Percentiles rank a stretch among this genome's conserved stretches.
Evolutionary conservation across 2,797 vertebrate species (phyloP).

Genomic region (Semaprochilodus insignis): DNA sequence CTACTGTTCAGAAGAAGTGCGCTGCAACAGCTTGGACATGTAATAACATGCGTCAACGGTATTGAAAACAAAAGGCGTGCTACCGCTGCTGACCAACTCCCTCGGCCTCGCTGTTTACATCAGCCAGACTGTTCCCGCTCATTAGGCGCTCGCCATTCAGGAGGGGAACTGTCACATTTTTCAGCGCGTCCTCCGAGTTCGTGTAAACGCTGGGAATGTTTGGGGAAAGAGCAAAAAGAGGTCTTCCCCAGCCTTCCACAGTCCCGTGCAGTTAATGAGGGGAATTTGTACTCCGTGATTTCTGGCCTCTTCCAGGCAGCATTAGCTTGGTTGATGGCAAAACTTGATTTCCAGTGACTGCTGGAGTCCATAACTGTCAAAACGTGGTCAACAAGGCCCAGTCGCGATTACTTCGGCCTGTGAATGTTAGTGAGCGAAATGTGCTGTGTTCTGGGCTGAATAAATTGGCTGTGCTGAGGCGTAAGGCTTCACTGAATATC

Average conservation of each 20-base stretch:
- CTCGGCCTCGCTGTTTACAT: conserved; percentile 62
- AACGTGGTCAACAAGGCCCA: background rate
- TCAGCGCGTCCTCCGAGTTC: conserved; percentile 47
- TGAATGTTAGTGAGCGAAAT: too few relatives aligned
- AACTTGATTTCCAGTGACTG: background rate
- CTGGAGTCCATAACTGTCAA: background rate
- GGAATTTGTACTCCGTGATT: conserved; percentile 8
- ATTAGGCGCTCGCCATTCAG: conserved; percentile 51
- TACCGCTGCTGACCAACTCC: conserved; percentile 61
- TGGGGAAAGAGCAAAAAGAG: conserved; percentile 44
- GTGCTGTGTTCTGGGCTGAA: too few relatives aligned
- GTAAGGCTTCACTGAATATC: too few relatives aligned
- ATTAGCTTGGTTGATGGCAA: background rate
- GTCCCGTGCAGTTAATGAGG: conserved; percentile 25
- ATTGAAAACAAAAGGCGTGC: conserved; percentile 62
- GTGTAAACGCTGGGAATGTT: conserved; percentile 60
- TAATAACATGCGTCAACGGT: conserved; percentile 62
- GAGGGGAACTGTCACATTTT: conserved; percentile 52
- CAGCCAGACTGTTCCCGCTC: conserved; percentile 55
- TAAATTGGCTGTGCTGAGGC: too few relatives aligned
- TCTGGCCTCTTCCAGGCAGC: conserved; percentile 47
- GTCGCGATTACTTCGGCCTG: too few relatives aligned
- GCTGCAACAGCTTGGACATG: conserved; percentile 62
- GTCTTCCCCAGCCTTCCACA: conserved; percentile 44
- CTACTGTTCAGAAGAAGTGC: conserved; percentile 62